Evolutionary conservation across 2,797 vertebrate genomes (phyloP).

Genomic region (Microchirus variegatus): DNA sequence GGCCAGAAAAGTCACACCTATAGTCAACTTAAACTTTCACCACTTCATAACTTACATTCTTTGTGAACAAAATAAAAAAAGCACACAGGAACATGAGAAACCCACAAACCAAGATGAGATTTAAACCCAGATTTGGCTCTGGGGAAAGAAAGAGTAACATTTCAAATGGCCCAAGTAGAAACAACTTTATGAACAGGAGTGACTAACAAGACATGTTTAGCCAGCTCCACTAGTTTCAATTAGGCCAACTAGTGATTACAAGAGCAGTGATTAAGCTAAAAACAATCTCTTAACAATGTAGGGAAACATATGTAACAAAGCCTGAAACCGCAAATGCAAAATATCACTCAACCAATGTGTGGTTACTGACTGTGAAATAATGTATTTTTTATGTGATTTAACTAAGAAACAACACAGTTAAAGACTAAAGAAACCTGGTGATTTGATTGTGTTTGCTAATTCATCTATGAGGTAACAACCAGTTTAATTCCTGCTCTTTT

Average conservation of each 20-base stretch:
- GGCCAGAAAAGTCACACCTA: neutral
- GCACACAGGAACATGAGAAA: neutral
- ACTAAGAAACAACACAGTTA: constrained; percentile 6
- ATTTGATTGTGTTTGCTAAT: constrained; percentile 30
- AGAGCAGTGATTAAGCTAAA: constrained; percentile 38
- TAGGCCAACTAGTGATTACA: constrained; percentile 17
- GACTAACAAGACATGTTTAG: constrained; percentile 66
- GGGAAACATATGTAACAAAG: constrained; percentile 37
- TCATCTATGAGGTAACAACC: constrained; percentile 27
- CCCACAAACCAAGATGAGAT: neutral
- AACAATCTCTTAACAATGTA: constrained; percentile 45
- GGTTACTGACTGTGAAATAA: constrained; percentile 7
- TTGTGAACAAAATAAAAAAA: neutral
- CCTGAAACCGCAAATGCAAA: constrained; percentile 37
- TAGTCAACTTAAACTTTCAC: neutral
- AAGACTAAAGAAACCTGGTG: constrained; percentile 17
- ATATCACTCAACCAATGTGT: constrained; percentile 15
- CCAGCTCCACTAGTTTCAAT: constrained; percentile 68
- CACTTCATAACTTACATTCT: neutral
- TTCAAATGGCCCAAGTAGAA: constrained; percentile 22
- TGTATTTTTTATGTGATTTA: neutral
- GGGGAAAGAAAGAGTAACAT: neutral
- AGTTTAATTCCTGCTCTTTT: neutral
- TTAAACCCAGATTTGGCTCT: constrained; percentile 3
- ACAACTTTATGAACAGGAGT: constrained; percentile 23